Evolutionary conservation across 2,113 vertebrate genomes (phyloP).

Genomic region (Propithecus coquereli): DNA sequence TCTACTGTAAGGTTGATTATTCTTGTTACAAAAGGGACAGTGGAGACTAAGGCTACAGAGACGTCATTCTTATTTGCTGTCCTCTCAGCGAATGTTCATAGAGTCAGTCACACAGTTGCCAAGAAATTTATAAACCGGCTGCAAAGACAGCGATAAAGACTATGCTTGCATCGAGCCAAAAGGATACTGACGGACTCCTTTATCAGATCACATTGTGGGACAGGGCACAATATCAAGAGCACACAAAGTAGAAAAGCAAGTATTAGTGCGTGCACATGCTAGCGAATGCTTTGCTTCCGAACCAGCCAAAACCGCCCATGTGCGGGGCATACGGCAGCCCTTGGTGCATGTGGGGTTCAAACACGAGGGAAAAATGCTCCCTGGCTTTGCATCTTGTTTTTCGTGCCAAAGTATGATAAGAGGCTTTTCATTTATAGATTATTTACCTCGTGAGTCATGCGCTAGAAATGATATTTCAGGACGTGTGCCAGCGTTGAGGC

Average conservation of each 20-base stretch:
- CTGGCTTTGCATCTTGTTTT: conserved; percentile 29
- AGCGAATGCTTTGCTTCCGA: background rate
- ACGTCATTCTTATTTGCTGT: background rate
- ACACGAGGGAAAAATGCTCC: background rate
- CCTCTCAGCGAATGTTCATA: background rate
- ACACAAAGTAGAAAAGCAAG: background rate
- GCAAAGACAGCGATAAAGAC: background rate
- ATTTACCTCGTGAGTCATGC: conserved; percentile 58
- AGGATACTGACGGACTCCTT: background rate
- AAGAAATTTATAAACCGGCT: background rate
- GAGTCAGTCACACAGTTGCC: background rate
- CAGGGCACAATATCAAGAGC: background rate
- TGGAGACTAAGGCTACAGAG: background rate
- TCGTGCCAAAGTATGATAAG: conserved; percentile 31
- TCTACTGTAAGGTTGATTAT: background rate
- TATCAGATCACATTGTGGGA: background rate
- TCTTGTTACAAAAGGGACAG: background rate
- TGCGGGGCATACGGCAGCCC: background rate
- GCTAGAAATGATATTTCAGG: conserved; percentile 34
- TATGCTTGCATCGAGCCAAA: background rate
- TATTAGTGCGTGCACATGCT: accelerated
- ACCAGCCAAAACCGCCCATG: background rate
- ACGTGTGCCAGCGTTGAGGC: background rate
- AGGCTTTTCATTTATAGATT: conserved; percentile 48
- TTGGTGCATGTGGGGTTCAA: background rate